Base-by-base conservation (phyloP, 2,797 vertebrate species). In the Mico argentatus region DNA sequence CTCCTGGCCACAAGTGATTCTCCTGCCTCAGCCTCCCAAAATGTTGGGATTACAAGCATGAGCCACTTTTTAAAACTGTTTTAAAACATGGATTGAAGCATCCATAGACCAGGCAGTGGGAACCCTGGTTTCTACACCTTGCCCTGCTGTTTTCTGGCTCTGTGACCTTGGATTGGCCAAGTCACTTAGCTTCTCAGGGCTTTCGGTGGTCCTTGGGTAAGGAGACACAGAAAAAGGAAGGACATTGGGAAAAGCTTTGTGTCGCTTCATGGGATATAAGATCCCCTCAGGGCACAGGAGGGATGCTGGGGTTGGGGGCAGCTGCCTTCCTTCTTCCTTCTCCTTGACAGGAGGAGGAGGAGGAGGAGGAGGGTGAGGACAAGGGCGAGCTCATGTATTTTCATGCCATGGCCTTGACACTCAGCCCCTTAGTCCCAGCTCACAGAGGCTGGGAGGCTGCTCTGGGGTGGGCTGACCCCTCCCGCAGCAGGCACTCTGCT, bases 351-450 rank as follows among this genome's bases (percentile, higher is more conserved):
- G n/a, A 73, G 55, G 67, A 67, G 86, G 79, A 67, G 86, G 79
- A 94, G 92, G 96, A 94, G 50, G 95, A 97, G 93, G 93, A 46
- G 93, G 93, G 79, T 27, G 33, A 94, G 97, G 96, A 94, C 96
- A 72, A 89, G 97, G 97, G 64, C 33, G 17, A 97, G 94, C 97
- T 98, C 98, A 98, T 98, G 98, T 97, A 97, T 98, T 99, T 98
- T 98, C 98, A 98, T 98, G 96, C 36, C 6, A 44, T 93, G 98
- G 98, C 98, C 92, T 88, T 12, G 0, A 77, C 95, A 19, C 91
- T 80, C 88, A 50, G 82, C 89, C 85, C 48, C 76, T 50, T 8
- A 50, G 93, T 91, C 96, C 77, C 97, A 95, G 96, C 95, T 97
- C 92, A 8, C 84, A 77, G 97, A 87, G 85, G 77, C 93, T 73